These are phyloP conservation scores for Syngnathus typhle DNA, from an alignment of 2,113 vertebrate genomes.

Conservation along the genomic window DNA sequence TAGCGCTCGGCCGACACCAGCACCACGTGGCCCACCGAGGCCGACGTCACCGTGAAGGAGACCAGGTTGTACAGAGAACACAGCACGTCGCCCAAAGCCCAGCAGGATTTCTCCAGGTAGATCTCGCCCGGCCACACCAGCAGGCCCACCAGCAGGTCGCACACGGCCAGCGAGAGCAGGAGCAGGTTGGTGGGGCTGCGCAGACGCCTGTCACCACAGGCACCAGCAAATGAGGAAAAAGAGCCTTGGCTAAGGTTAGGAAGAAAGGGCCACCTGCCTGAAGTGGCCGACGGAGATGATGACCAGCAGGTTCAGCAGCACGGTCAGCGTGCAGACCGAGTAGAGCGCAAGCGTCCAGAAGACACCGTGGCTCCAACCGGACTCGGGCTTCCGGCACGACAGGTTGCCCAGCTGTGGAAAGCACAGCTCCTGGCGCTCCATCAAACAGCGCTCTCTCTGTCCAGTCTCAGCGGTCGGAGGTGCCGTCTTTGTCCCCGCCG, in stretches of 20 bases:
- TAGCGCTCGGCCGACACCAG: slow-evolving; percentile 36
- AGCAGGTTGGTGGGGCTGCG: slow-evolving; percentile 65
- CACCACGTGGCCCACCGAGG: slow-evolving; percentile 53
- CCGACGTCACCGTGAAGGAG: slow-evolving; percentile 39
- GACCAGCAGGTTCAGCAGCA: slow-evolving; percentile 27
- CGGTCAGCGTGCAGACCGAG: background rate
- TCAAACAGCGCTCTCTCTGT: too few relatives aligned
- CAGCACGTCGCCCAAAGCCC: slow-evolving; percentile 51
- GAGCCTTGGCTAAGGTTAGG: background rate
- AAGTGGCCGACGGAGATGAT: slow-evolving; percentile 60
- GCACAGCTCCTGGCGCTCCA: background rate
- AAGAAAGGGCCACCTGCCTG: slow-evolving; percentile 5
- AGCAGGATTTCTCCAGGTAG: slow-evolving; percentile 47
- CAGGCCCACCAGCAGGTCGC: slow-evolving; percentile 58
- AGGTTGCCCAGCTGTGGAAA: slow-evolving; percentile 1
- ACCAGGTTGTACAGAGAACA: slow-evolving; percentile 44
- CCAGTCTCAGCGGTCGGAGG: too few relatives aligned
- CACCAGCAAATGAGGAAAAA: background rate
- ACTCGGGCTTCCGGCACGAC: background rate
- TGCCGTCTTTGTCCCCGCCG: too few relatives aligned
- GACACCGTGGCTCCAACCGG: background rate
- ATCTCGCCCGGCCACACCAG: slow-evolving; percentile 78
- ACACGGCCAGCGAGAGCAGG: slow-evolving; percentile 63
- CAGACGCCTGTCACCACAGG: slow-evolving; percentile 37
- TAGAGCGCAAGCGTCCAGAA: background rate